Evolutionary conservation across 2,113 vertebrate species (phyloP), one percentile per base, ranked within the genome.

Genomic region (Azemiops feae): DNA sequence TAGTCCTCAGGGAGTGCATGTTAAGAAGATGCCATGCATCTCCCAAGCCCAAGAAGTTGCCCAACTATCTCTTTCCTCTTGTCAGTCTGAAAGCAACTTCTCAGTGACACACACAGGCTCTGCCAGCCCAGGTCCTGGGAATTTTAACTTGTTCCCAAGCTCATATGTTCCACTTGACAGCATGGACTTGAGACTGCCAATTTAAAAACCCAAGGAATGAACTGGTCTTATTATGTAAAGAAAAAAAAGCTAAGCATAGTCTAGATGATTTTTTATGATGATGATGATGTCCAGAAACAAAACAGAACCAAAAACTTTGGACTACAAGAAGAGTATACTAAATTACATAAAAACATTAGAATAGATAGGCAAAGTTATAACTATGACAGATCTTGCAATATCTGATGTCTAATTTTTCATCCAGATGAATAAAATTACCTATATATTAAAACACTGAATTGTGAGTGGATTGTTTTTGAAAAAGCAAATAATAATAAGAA

Each of bases 111-210:
- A 93, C 94, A 96, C 96, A 96, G 92, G 93, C 95, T 96, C 93
- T 96, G 95, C 96, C 97, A 97, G 94, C 94, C 94, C 95, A 95
- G 96, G 96, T 96, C 97, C 97, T 97, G 96, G 97, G 97, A 97
- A 97, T 94, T 95, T 93, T 93, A 95, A 87, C 95, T 96, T 95
- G 94, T 97, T 97, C 93, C 91, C 95, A 96, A 96, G 96, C 85
- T 97, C 93, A 96, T 92, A 96, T 95, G 95, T 96, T 96, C 93
- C 91, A 97, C 92, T 90, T 96, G 96, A 97, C 95, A 95, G 95
- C 94, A 92, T 91, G 85, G 93, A 93, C 93, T 87, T 93, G 90
- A 23, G 43, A 55, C 92, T 97, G 96, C 96, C 96, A 97, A 97
- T 85, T 92, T 92, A 96, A 95, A 96, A 95, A n/a, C 23, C 4